Percentiles rank a stretch among this genome's conserved stretches.
These are phyloP conservation scores for Drusus annulatus DNA, from an alignment of 1,140 invertebrate species.

Conservation along the genomic window DNA sequence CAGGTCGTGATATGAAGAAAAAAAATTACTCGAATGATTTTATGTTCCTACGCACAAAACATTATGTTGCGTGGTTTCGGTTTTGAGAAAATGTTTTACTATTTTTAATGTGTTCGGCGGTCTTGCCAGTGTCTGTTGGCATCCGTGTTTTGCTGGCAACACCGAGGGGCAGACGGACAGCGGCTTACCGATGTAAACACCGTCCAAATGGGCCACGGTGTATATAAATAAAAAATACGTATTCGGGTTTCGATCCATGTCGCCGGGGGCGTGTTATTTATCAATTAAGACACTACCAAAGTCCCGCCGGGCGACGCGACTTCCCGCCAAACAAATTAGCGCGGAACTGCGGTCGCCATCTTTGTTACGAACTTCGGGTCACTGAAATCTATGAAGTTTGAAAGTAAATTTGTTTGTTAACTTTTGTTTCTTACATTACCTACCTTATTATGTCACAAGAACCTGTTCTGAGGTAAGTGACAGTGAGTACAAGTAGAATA, in stretches of 20 bases:
- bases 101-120: background rate
- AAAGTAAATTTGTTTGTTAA: too few relatives aligned
- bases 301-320: conserved; percentile 9
- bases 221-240: background rate
- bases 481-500: too few relatives aligned
- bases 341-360: too few relatives aligned
- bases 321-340: background rate
- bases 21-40: background rate
- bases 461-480: too few relatives aligned
- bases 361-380: too few relatives aligned
- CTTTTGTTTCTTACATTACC: too few relatives aligned
- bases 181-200: background rate
- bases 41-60: background rate
- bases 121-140: background rate
- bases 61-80: background rate
- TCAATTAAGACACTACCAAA: conserved; percentile 25
- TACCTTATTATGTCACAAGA: too few relatives aligned
- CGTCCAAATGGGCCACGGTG: background rate
- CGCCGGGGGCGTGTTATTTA: conserved; percentile 11
- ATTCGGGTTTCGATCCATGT: background rate
- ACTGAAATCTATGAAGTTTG: too few relatives aligned
- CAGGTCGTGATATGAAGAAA: too few relatives aligned
- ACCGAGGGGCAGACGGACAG: background rate
- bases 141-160: background rate
- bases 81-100: background rate